Evolutionary conservation across 2,888 invertebrate genomes (phyloP).

Genomic region (Drosophila robusta): DNA sequence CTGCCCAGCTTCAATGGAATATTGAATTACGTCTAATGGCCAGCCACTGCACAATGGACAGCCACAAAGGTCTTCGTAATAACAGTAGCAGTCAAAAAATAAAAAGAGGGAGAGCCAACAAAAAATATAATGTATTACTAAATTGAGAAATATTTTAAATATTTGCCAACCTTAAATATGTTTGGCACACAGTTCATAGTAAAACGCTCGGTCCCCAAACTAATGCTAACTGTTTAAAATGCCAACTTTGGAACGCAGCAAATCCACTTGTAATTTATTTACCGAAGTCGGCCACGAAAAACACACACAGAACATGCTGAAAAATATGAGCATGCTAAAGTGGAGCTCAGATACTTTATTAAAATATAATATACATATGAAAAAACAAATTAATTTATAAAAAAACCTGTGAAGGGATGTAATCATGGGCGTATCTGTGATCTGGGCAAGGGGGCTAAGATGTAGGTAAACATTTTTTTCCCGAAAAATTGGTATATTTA

Average conservation of each 20-base stretch:
- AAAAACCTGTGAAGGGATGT: too few relatives aligned
- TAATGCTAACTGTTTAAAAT: slow-evolving; percentile 21
- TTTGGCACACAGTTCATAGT: slow-evolving; percentile 39
- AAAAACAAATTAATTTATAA: background rate
- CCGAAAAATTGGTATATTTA: too few relatives aligned
- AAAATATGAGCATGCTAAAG: background rate
- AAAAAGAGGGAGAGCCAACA: slow-evolving; percentile 8
- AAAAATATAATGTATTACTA: slow-evolving; percentile 40
- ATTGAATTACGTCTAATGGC: slow-evolving; percentile 78
- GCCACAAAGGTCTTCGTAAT: slow-evolving; percentile 47
- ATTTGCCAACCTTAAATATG: slow-evolving; percentile 65
- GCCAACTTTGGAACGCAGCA: slow-evolving; percentile 31
- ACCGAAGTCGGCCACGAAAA: slow-evolving; percentile 16
- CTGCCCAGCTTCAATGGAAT: slow-evolving; percentile 66
- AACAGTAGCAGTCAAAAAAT: slow-evolving; percentile 27
- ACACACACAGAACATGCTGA: background rate
- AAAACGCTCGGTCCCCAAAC: slow-evolving; percentile 11
- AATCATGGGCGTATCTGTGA: too few relatives aligned
- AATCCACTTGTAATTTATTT: slow-evolving; percentile 57
- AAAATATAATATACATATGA: background rate
- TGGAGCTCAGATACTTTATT: slow-evolving; percentile 9
- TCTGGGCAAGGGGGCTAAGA: too few relatives aligned
- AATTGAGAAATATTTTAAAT: slow-evolving; percentile 71
- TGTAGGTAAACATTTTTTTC: too few relatives aligned
- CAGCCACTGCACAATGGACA: slow-evolving; percentile 55